Conservation (phyloP, 2,888 invertebrate species). For the Caenorhabditis auriculariae region DNA sequence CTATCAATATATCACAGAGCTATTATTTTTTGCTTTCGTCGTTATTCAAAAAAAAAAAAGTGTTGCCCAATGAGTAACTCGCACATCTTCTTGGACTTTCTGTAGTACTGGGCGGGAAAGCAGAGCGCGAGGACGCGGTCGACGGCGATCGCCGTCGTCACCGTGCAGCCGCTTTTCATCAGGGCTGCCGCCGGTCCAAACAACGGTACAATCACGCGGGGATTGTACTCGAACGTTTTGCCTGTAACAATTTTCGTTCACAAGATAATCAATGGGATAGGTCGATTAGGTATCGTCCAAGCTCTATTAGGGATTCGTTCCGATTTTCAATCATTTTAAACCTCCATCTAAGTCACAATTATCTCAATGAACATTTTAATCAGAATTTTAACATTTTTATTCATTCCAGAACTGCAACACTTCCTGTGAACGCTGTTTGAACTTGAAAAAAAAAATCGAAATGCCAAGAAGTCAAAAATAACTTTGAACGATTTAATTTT, state of each 20-base stretch:
- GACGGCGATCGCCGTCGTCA: slow-evolving; percentile 27
- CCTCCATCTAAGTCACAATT: no score
- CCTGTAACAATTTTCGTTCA: slow-evolving; percentile 10
- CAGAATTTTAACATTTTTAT: no score
- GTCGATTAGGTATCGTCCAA: background rate
- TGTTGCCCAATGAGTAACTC: background rate
- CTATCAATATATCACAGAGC: background rate
- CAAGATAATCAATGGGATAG: background rate
- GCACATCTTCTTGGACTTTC: slow-evolving; percentile 19
- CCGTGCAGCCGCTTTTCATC: slow-evolving; percentile 33
- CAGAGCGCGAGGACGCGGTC: slow-evolving; percentile 28
- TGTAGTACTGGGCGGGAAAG: slow-evolving; percentile 23
- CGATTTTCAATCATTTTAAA: no score
- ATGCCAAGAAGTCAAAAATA: no score
- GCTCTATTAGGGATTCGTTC: no score
- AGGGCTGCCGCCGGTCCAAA: slow-evolving; percentile 26
- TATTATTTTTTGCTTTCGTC: background rate
- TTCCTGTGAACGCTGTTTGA: no score
- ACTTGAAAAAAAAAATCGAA: no score
- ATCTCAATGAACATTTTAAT: no score
- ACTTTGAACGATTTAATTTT: no score
- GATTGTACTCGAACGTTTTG: slow-evolving; percentile 16
- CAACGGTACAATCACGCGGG: slow-evolving; percentile 15
- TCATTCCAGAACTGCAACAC: no score
- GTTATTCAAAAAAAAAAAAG: no score